These are phyloP conservation scores for Tragelaphus strepsiceros DNA, from an alignment of 2,113 vertebrate genomes.

Conservation along the genomic window DNA sequence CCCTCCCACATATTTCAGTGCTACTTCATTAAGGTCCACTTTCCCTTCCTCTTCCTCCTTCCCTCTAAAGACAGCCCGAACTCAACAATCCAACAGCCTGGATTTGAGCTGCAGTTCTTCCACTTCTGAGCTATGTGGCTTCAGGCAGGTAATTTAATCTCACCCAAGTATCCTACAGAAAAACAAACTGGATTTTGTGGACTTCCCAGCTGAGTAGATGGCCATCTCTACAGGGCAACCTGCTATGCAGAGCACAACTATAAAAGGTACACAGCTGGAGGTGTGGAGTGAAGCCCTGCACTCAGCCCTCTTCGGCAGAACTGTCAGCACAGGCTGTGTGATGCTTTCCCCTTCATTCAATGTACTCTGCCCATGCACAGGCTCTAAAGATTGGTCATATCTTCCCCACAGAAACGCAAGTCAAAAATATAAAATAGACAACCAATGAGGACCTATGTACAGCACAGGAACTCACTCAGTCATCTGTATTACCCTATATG, in stretches of 20 bases:
- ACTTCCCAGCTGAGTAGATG: not conserved
- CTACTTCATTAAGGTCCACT: not conserved
- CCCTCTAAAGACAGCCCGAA: not conserved
- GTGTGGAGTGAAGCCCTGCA: accelerated
- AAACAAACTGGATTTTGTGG: not conserved
- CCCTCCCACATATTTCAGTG: not conserved
- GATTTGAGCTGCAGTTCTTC: not conserved
- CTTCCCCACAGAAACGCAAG: not conserved
- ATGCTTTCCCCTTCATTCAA: not conserved
- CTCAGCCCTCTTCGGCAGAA: not conserved
- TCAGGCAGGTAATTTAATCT: not conserved
- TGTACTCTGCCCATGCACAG: not conserved
- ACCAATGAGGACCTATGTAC: not conserved
- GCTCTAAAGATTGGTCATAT: not conserved
- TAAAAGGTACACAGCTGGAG: not conserved
- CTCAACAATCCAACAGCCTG: not conserved
- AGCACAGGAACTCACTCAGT: not conserved
- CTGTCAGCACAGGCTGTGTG: not conserved
- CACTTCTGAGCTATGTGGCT: not conserved
- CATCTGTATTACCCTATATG: not conserved
- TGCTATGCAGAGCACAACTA: not conserved
- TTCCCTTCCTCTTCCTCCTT: not conserved
- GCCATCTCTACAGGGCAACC: not conserved
- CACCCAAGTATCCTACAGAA: not conserved
- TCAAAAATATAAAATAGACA: not conserved